phyloP scores from a whole-genome alignment of 2,113 vertebrate species.

The Pituophis catenifer region DNA sequence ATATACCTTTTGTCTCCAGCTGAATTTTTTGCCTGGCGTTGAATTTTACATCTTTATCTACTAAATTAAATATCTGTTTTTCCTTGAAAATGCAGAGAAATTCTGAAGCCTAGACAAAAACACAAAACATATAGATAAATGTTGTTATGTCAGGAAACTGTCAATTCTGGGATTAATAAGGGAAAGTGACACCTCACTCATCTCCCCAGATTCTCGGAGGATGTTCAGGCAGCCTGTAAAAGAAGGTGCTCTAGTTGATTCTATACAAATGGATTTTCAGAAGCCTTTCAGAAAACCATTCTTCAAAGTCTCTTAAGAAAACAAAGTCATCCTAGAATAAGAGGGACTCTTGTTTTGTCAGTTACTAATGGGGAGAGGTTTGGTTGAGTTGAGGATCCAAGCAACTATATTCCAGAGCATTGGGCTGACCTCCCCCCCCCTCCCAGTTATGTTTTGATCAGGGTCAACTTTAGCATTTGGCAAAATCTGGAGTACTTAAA shows the following conservation, averaged over 20 bases:
- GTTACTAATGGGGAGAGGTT: background rate
- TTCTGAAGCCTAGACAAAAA: background rate
- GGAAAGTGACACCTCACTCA: slow-evolving; percentile 20
- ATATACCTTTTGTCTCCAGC: background rate
- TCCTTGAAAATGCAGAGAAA: background rate
- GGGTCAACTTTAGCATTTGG: background rate
- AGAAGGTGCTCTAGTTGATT: slow-evolving; percentile 17
- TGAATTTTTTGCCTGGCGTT: background rate
- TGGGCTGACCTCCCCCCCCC: background rate
- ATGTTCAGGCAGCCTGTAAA: slow-evolving; percentile 17
- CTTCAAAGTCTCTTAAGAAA: slow-evolving; percentile 17
- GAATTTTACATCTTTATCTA: background rate
- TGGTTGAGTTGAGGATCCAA: background rate
- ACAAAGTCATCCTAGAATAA: slow-evolving; percentile 3
- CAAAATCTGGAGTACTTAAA: background rate
- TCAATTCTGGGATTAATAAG: slow-evolving; percentile 24
- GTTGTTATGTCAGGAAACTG: slow-evolving; percentile 18
- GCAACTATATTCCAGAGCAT: background rate
- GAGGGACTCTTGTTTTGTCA: background rate
- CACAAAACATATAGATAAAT: background rate
- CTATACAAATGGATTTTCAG: slow-evolving; percentile 13
- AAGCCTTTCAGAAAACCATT: slow-evolving; percentile 9
- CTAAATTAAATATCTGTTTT: background rate
- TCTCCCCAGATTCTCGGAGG: slow-evolving; percentile 4
- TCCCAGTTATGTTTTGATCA: background rate